Percentiles rank a stretch among this genome's conserved stretches.
Evolutionary conservation across 2,797 vertebrate species (phyloP).

Genomic region (Heterohyrax brucei): DNA sequence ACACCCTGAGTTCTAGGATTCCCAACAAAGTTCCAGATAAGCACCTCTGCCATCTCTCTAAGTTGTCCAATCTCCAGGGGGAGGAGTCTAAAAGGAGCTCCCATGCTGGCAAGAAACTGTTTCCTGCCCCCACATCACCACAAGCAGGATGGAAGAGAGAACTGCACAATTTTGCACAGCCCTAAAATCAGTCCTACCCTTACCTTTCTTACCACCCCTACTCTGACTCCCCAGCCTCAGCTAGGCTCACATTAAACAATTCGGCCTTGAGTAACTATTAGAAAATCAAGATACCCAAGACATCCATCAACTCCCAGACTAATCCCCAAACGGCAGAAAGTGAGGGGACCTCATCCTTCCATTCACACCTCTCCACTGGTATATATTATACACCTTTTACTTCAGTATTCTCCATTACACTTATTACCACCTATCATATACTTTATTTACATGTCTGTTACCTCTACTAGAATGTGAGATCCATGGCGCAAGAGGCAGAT

Average conservation of each 20-base stretch:
- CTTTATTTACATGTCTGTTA: conserved; percentile 49
- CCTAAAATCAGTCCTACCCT: not conserved
- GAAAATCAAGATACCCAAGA: not conserved
- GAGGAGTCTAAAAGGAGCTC: not conserved
- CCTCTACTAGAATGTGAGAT: not conserved
- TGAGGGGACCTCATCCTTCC: not conserved
- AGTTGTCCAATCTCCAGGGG: not conserved
- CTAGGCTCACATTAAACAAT: not conserved
- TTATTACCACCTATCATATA: not conserved
- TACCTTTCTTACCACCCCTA: not conserved
- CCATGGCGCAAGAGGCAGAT: not conserved
- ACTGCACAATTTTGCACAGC: not conserved
- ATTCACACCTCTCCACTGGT: not conserved
- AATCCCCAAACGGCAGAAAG: not conserved
- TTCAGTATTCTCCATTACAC: conserved; percentile 17
- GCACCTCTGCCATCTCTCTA: not conserved
- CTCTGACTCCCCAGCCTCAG: not conserved
- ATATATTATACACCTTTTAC: not conserved
- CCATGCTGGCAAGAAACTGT: not conserved
- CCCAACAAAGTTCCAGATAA: not conserved
- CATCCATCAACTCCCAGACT: not conserved
- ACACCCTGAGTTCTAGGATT: not conserved
- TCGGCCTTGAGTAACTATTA: not conserved
- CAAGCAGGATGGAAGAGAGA: not conserved
- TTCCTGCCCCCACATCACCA: not conserved